A percentile compares a stretch with the other conserved stretches of the same genome.
phyloP scores from a whole-genome alignment of 2,888 invertebrate genomes.

The Dermolepida albohirtum region DNA sequence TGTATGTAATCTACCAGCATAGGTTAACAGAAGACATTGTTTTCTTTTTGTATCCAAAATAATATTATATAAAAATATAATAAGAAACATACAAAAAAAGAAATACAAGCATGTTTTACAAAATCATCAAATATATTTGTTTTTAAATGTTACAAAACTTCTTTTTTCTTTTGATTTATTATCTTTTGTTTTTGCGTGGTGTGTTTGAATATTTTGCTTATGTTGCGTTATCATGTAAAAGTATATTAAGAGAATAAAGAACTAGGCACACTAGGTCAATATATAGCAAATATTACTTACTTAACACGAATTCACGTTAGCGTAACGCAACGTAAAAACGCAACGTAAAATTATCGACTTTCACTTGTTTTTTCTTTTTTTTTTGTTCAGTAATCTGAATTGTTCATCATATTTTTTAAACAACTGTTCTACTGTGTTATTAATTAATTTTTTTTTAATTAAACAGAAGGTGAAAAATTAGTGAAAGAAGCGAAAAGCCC shows the following conservation, averaged over 20 bases:
- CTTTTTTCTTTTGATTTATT: conserved; percentile 25
- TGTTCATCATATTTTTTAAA: conserved; percentile 33
- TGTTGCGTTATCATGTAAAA: conserved; percentile 38
- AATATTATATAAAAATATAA: too few species aligned
- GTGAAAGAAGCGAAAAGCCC: too few species aligned
- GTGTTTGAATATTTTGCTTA: too few species aligned
- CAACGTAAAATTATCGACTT: conserved; percentile 43
- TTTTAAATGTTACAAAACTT: not conserved
- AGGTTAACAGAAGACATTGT: too few species aligned
- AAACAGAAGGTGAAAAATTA: too few species aligned
- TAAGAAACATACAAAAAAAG: too few species aligned
- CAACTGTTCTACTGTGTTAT: conserved; percentile 43
- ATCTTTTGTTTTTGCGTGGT: conserved; percentile 23
- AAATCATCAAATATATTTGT: not conserved
- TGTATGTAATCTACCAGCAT: too few species aligned
- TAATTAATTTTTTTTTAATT: not conserved
- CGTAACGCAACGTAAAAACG: conserved; percentile 38
- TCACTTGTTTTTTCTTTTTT: conserved; percentile 24
- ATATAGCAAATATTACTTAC: conserved; percentile 45
- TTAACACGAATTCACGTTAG: conserved; percentile 40
- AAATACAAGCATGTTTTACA: too few species aligned
- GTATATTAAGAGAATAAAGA: conserved; percentile 44
- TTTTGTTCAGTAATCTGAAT: conserved; percentile 37
- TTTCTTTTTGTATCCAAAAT: too few species aligned
- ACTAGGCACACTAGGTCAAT: conserved; percentile 52